phyloP scores from a whole-genome alignment of 1,140 invertebrate species.

The Frieseomelitta varia region DNA sequence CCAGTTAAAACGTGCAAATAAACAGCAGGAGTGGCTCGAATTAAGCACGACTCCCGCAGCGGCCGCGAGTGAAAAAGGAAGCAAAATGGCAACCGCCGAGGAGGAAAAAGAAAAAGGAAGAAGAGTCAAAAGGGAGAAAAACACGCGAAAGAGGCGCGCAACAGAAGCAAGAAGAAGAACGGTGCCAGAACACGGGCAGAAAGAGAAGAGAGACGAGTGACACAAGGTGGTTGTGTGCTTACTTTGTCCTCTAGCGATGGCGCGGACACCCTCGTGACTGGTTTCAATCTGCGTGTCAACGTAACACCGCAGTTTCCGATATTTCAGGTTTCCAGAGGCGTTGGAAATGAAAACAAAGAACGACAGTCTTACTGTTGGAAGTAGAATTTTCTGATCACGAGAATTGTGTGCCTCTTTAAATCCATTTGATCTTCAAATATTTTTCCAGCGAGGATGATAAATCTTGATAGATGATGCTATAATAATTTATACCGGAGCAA shows the following conservation, averaged over 20 bases:
- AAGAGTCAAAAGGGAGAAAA: not conserved
- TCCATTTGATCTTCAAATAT: too few species aligned
- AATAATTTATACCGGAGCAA: too few species aligned
- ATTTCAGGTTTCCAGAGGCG: not conserved
- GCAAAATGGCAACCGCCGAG: not conserved
- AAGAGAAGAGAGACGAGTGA: conserved; percentile 39
- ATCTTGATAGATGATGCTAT: too few species aligned
- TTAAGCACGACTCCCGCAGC: conserved; percentile 58
- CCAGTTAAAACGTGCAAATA: conserved; percentile 67
- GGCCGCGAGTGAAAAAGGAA: conserved; percentile 41
- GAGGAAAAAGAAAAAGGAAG: conserved; percentile 10
- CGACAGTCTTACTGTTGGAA: too few species aligned
- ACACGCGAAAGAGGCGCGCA: not conserved
- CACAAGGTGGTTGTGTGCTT: conserved; percentile 67
- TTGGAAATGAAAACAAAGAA: too few species aligned
- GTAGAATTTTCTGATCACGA: too few species aligned
- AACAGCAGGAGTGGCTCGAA: conserved; percentile 61
- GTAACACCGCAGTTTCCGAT: too few species aligned
- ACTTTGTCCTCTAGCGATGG: conserved; percentile 30
- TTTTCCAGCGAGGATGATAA: too few species aligned
- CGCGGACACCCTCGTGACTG: not conserved
- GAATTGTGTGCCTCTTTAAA: too few species aligned
- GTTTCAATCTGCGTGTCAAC: not conserved
- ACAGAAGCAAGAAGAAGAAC: conserved; percentile 8
- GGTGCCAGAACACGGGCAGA: conserved; percentile 14